phyloP scores from a whole-genome alignment of 2,888 invertebrate genomes.

The Sinhomidia bicolor region DNA sequence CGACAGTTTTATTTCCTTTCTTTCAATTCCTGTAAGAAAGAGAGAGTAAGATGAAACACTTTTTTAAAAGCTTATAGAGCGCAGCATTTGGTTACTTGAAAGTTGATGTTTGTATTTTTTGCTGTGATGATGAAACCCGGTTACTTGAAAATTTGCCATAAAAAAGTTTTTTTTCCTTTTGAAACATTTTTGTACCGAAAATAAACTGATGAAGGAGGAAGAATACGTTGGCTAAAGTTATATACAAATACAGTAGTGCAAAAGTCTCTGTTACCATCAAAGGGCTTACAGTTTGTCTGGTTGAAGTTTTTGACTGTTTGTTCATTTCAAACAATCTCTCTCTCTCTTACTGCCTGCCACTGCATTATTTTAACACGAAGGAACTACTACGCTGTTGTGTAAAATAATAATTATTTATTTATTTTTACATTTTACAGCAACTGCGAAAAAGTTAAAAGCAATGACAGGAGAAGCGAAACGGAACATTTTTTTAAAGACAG shows the following conservation, averaged over 20 bases:
- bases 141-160: neutral
- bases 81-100: neutral
- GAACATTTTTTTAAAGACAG: neutral
- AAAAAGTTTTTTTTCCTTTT: slow-evolving; percentile 19
- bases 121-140: neutral
- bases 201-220: neutral
- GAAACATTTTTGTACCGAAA: neutral
- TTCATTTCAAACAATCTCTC: neutral
- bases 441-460: neutral
- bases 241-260: too few relatives aligned
- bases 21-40: neutral
- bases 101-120: too few relatives aligned
- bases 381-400: neutral
- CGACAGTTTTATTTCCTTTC: slow-evolving; percentile 10
- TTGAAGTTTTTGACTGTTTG: neutral
- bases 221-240: too few relatives aligned
- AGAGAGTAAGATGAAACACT: neutral
- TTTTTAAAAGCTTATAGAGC: too few relatives aligned
- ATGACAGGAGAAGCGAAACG: neutral
- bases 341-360: neutral
- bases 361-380: too few relatives aligned
- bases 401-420: slow-evolving; percentile 5
- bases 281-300: too few relatives aligned
- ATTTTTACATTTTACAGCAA: neutral
- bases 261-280: too few relatives aligned